Base-by-base conservation (phyloP, 1,140 invertebrate genomes). In the Drosophila navojoa region DNA sequence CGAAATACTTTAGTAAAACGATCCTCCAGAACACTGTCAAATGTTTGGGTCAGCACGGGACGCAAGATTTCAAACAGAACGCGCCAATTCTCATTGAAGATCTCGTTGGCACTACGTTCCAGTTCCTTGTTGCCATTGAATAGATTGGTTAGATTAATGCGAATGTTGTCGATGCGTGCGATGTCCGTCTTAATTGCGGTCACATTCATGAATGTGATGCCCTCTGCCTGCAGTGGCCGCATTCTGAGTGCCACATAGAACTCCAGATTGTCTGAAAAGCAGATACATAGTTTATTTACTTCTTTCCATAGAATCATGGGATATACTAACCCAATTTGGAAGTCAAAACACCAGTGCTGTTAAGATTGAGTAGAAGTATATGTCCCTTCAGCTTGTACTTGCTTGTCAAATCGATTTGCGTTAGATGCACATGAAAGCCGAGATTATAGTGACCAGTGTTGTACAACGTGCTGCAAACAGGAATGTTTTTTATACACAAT, bases 81-180 rank as follows among this genome's bases (percentile, higher is more conserved):
- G 0, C 79, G 76, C 90, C 90, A 91, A 29, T 86, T 91, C 0
- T 80, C 85, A 49, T 91, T 91, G 42, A 91, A 86, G 0, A 91
- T 69, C 6, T 57, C 64, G 25, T 90, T 70, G 13, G 90, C 77
- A 54, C 84, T 91, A 6, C 75, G 71, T 44, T 91, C 90, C n/a
- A 91, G 73, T 9, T 82, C 76, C 59, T 73, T 70, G 50, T 91
- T 81, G 59, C 87, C 90, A 1, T 54, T 45, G 29, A 81, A 81
- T 3, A 81, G 70, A 62, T 81, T 81, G 5, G 60, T 32, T 9
- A 81, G 59, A 15, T 77, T 61, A 4, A 78, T 32, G 13, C 71
- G 45, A 40, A 81, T 42, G 10, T 45, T 71, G 10, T 64, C 76
- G 5, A 78, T 57, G 4, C 68, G 62, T 3, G 25, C 57, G 27